phyloP scores from a whole-genome alignment of 1,140 invertebrate species.

The Lepidurus apus region DNA sequence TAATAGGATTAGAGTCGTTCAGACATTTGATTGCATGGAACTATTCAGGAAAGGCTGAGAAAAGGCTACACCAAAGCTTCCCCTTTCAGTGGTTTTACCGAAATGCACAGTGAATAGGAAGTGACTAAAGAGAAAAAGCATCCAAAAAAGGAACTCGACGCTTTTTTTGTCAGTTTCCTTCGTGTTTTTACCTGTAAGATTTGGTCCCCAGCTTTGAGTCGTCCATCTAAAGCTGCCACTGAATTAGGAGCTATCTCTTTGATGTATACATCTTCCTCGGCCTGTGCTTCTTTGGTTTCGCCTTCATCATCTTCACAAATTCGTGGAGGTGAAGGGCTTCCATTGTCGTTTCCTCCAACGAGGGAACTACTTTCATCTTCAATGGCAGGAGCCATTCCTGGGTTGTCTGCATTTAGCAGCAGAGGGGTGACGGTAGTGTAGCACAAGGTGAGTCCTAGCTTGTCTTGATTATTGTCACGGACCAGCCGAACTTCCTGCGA shows the following conservation, averaged over 20 bases:
- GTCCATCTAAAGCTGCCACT: constrained; percentile 60
- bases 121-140: background rate
- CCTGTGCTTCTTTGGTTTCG: background rate
- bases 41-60: background rate
- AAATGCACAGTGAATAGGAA: too few species aligned
- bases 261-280: constrained; percentile 60
- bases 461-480: constrained; percentile 52
- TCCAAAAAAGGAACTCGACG: background rate
- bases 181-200: constrained; percentile 53
- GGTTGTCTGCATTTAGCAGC: constrained; percentile 30
- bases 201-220: constrained; percentile 66
- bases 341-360: background rate
- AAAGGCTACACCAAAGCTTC: background rate
- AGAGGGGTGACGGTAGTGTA: constrained; percentile 49
- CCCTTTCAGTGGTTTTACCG: background rate
- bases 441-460: constrained; percentile 62
- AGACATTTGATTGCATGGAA: background rate
- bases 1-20: constrained; percentile 33
- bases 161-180: background rate
- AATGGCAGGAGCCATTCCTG: background rate
- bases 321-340: background rate
- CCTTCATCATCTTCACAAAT: background rate
- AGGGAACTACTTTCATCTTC: background rate
- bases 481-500: constrained; percentile 64
- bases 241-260: constrained; percentile 64